phyloP scores from a whole-genome alignment of 2,797 vertebrate species.

The Morus bassanus region DNA sequence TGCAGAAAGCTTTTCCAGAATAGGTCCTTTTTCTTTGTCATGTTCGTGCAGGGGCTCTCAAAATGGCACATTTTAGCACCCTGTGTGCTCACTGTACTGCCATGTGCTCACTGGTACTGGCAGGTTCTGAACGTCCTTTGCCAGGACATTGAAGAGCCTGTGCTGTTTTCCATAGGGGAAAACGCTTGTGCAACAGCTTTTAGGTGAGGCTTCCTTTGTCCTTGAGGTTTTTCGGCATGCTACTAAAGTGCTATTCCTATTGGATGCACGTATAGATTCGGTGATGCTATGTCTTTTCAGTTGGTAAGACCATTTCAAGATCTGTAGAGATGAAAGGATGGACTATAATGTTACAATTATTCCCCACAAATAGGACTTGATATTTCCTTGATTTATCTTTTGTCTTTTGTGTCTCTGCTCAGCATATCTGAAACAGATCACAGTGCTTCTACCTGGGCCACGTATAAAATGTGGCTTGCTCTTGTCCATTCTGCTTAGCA shows the following conservation, averaged over 20 bases:
- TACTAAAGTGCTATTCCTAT: not conserved
- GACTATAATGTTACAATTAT: not conserved
- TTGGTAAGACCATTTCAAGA: not conserved
- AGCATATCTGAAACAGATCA: conserved; percentile 2
- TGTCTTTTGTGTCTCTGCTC: not conserved
- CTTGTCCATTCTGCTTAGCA: not conserved
- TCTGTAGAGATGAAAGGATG: not conserved
- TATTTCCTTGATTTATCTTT: not conserved
- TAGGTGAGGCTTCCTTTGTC: not conserved
- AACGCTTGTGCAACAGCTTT: not conserved
- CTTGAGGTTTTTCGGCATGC: not conserved
- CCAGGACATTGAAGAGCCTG: not conserved
- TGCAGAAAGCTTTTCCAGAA: not conserved
- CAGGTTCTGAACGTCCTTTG: not conserved
- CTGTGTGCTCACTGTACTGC: not conserved
- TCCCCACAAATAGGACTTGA: not conserved
- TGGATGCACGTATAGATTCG: not conserved
- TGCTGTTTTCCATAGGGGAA: not conserved
- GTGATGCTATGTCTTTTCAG: not conserved
- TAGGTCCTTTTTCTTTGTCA: not conserved
- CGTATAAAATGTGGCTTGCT: not conserved
- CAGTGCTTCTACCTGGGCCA: not conserved
- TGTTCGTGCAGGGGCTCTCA: not conserved
- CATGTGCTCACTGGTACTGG: not conserved
- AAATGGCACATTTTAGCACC: not conserved